phyloP scores from a whole-genome alignment of 1,140 invertebrate genomes.

The Drosophila busckii region DNA sequence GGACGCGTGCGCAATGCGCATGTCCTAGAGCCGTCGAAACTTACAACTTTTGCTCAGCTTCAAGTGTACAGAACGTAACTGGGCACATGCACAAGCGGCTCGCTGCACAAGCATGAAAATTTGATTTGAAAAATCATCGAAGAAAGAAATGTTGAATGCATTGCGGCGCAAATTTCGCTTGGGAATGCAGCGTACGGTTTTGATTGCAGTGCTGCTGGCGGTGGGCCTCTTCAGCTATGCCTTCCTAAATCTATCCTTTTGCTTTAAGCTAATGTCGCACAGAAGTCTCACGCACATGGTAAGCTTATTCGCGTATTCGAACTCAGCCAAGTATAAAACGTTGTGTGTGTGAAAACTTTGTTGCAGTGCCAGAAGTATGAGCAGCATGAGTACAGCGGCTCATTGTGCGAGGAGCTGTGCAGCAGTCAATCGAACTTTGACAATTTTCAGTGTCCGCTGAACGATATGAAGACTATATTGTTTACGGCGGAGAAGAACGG shows the following conservation, averaged over 20 bases:
- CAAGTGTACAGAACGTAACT: slow-evolving; percentile 41
- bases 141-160: slow-evolving; percentile 56
- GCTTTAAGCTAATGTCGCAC: slow-evolving; percentile 73
- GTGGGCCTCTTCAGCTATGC: slow-evolving; percentile 66
- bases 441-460: slow-evolving; percentile 64
- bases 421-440: slow-evolving; percentile 46
- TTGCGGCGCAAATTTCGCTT: slow-evolving; percentile 63
- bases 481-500: slow-evolving; percentile 73
- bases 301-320: too few species aligned
- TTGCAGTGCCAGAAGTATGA: slow-evolving; percentile 63
- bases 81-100: slow-evolving; percentile 26
- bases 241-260: slow-evolving; percentile 72
- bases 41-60: slow-evolving; percentile 22
- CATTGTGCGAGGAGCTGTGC: slow-evolving; percentile 69
- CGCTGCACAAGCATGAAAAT: slow-evolving; percentile 21
- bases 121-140: neutral
- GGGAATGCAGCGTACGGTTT: slow-evolving; percentile 63
- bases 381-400: slow-evolving; percentile 62
- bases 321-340: too few species aligned
- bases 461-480: slow-evolving; percentile 63
- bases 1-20: slow-evolving; percentile 22
- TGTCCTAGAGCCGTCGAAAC: slow-evolving; percentile 27
- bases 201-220: slow-evolving; percentile 63
- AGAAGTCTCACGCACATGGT: slow-evolving; percentile 68
- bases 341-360: neutral